These are phyloP conservation scores for Agriopis aurantiaria DNA, from an alignment of 2,888 invertebrate species.

Conservation along the genomic window DNA sequence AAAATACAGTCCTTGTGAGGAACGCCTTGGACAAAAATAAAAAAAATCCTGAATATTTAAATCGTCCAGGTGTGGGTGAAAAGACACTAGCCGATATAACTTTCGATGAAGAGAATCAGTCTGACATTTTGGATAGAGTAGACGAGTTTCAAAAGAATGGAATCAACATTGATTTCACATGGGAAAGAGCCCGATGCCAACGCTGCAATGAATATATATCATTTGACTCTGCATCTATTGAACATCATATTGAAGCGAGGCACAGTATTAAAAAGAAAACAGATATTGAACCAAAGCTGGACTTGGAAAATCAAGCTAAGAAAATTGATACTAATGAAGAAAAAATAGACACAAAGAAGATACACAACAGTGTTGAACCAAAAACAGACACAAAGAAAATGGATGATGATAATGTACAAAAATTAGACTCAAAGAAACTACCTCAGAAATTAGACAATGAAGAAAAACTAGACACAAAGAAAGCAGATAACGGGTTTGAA, in stretches of 20 bases:
- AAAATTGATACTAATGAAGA: neutral
- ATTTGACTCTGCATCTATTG: slow-evolving; percentile 6
- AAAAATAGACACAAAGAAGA: neutral
- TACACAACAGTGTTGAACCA: no score
- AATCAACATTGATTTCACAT: slow-evolving; percentile 54
- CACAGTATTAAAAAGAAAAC: neutral
- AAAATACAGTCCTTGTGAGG: neutral
- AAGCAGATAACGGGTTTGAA: neutral
- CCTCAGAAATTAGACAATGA: neutral
- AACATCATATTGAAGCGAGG: slow-evolving; percentile 11
- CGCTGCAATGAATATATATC: slow-evolving; percentile 3
- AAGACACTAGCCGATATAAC: neutral
- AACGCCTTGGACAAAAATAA: neutral
- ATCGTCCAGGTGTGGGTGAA: neutral
- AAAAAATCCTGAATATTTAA: neutral
- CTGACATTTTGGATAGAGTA: slow-evolving; percentile 32
- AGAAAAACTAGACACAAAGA: neutral
- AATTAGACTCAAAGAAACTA: neutral
- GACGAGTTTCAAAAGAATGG: slow-evolving; percentile 52
- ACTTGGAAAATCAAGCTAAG: neutral
- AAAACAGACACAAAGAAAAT: neutral
- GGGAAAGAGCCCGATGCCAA: slow-evolving; percentile 40
- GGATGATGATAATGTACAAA: neutral
- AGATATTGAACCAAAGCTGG: neutral
- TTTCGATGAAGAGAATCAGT: neutral